Conservation (phyloP, 37 sponge, comb jelly and placozoan species). For the Ianthella basta region DNA sequence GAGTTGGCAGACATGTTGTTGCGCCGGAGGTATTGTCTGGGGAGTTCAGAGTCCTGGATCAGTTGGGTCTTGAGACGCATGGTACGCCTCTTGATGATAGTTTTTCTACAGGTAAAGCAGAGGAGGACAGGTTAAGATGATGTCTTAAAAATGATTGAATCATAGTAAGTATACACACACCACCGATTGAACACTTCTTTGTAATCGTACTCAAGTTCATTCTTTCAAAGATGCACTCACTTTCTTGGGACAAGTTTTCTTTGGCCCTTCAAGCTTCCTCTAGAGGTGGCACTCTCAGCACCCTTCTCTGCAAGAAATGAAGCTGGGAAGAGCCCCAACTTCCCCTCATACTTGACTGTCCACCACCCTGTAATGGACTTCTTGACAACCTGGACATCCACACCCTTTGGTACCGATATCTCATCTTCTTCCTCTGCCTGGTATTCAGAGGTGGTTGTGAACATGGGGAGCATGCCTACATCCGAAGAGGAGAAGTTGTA, state of each 20-base stretch:
- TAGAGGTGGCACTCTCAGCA: neutral
- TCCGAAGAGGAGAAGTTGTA: neutral
- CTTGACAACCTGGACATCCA: constrained; percentile 55
- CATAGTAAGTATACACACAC: no score
- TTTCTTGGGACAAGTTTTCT: constrained; percentile 17
- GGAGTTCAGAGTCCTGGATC: neutral
- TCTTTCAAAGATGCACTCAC: neutral
- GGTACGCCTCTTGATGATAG: constrained; percentile 6
- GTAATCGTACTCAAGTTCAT: no score
- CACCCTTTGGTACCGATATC: constrained; percentile 57
- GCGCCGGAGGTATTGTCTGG: no score
- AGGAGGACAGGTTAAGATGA: no score
- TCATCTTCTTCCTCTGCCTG: constrained; percentile 82
- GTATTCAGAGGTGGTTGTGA: constrained; percentile 51
- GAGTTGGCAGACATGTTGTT: neutral
- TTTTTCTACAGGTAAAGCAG: constrained; percentile 8
- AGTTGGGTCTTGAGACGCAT: neutral
- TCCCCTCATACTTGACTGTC: constrained; percentile 50
- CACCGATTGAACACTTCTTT: no score
- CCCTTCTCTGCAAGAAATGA: constrained; percentile 44
- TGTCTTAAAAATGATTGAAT: no score
- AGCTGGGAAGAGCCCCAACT: constrained; percentile 67
- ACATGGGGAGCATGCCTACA: constrained; percentile 39
- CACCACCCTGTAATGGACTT: constrained; percentile 89
- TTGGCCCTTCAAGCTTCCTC: neutral